Base-by-base conservation (phyloP, 2,797 vertebrate species). In the Chelidonichthys spinosus region DNA sequence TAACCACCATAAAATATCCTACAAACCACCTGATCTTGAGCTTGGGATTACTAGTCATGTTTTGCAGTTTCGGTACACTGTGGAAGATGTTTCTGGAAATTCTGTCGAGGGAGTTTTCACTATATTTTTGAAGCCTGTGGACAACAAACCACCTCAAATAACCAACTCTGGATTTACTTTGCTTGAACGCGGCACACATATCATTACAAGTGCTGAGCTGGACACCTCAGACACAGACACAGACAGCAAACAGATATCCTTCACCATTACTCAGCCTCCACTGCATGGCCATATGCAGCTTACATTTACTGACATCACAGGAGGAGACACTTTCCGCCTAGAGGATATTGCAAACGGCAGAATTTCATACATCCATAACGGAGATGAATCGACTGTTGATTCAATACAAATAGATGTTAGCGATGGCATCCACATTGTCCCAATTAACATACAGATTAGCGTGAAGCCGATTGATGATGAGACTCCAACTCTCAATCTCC, bases 1-100 rank as follows among this genome's bases (percentile, higher is more conserved):
- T 81, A 99, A 99, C 79, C 98, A 99, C 74, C 97, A 98, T 81
- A 99, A 99, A 93, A 96, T 99, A 75, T 92, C 97, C 0, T 99
- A 96, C 86, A 96, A 91, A 55, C 98, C 98, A 0, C 98, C 98
- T 0, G 95, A 97, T 79, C 88, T 96, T 17, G 98, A 99, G 66
- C 92, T 99, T 5, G 98, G 98, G 0, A 98, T 99, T 72, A 98
- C 97, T 33, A 90, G 96, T 36, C 96, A 94, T 37, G 94, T 97
- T 79, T 90, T 98, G 80, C 96, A 98, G 90, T 97, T 99, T 67
- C 95, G 90, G 50, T 99, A 95, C 89, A 95, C 84, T 5, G 97
- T 99, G 14, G 96, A 97, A 76, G 98, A 99, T 85, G 91, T 89
- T 0, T 95, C 96, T 43, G 96, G 97, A 77, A 99, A 99, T 69